Base-by-base conservation (phyloP, 2,888 invertebrate genomes). In the Thelaira solivaga region DNA sequence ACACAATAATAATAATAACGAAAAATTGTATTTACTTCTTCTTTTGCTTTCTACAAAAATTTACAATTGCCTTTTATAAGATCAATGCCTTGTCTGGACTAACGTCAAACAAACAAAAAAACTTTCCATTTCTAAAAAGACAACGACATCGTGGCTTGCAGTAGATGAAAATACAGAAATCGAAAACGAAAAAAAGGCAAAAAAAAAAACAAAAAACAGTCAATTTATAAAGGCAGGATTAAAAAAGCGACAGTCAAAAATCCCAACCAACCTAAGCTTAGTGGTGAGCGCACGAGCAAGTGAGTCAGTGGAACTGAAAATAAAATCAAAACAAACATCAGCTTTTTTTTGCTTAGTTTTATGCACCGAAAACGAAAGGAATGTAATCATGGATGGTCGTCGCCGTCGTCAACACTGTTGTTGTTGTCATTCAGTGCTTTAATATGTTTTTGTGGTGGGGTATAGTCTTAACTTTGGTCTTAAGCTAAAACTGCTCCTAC, bases 71-170 rank as follows among this genome's bases (percentile, higher is more conserved):
- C 59, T 65, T n/a, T 65, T 59, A 61, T 65, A 74, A 74, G 78
- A 78, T 78, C 78, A 78, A 78, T 78, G 78, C 69, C 78, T 78
- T 78, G 74, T 78, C 69, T 78, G 78, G 74, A 65, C 78, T 61
- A 65, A 71, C 74, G 59, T 78, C 47, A 73, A 73, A 68, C 5
- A 43, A 39, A 31, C 11, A 51, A 41, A 61, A 72, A 74, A 78
- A 74, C 78, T 78, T 78, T 78, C 78, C 78, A 78, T 78, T 78
- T 78, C 78, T 74, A 78, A 78, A 67, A 59, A 61, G 65, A 69
- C 78, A 78, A 73, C 78, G 62, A 74, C 64, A 68, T 65, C 65
- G 61, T 74, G 74, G 69, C 69, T 71, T 45, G 45, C 59, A 69
- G 78, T 53, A 72, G 55, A 64, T 55, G 76, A 61, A 76, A 62